phyloP scores from a whole-genome alignment of 2,797 vertebrate genomes.

The Emydoidea blandingii region DNA sequence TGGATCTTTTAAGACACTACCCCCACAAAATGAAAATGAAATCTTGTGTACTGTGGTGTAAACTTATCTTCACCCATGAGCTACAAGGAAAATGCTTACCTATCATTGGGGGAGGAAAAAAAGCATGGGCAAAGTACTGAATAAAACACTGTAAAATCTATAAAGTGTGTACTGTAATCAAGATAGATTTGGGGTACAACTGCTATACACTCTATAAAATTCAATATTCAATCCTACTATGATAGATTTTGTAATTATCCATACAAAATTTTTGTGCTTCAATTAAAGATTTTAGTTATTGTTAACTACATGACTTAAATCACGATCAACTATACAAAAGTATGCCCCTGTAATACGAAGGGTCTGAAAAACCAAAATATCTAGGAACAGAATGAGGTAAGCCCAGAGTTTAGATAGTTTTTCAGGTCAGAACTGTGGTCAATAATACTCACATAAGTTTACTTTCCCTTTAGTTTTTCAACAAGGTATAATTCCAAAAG shows the following conservation, averaged over 20 bases:
- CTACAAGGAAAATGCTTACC: not conserved
- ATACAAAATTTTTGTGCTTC: not conserved
- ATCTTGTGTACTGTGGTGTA: not conserved
- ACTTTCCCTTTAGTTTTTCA: not conserved
- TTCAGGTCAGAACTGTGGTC: not conserved
- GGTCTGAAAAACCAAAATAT: not conserved
- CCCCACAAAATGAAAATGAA: not conserved
- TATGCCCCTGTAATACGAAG: not conserved
- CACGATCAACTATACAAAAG: not conserved
- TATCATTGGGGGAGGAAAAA: not conserved
- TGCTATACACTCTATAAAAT: not conserved
- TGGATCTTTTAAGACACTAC: not conserved
- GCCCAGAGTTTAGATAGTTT: not conserved
- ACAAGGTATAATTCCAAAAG: not conserved
- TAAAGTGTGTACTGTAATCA: not conserved
- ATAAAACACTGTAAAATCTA: not conserved
- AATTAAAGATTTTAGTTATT: not conserved
- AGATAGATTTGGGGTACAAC: rapidly evolving
- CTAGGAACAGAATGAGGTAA: rapidly evolving
- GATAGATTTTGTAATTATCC: not conserved
- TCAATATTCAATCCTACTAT: not conserved
- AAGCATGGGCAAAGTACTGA: not conserved
- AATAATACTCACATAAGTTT: rapidly evolving
- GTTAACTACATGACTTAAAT: not conserved
- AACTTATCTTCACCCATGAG: not conserved